Percentiles rank a stretch among this genome's conserved stretches.
Evolutionary conservation across 2,113 vertebrate species (phyloP).

Genomic region (Myotis brandtii): DNA sequence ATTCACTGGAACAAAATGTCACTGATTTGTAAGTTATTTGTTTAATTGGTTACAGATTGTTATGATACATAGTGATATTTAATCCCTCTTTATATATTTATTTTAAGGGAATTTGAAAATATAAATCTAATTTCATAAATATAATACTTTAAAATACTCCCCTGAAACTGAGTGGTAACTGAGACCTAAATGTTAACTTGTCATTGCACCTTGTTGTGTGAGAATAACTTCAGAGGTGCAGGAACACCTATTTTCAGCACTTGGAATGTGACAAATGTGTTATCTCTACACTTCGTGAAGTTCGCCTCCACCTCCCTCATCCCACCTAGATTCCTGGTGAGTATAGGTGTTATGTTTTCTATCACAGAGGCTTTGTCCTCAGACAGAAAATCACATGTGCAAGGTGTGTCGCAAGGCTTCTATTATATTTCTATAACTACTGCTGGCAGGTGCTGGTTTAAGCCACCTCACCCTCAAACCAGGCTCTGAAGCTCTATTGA

Average conservation of each 20-base stretch:
- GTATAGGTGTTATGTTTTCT: conserved; percentile 54
- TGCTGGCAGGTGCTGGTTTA: neutral
- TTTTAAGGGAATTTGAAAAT: neutral
- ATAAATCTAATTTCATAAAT: conserved; percentile 50
- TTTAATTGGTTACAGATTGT: neutral
- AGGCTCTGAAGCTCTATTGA: neutral
- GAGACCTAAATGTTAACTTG: conserved; percentile 57
- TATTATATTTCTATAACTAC: neutral
- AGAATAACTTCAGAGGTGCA: conserved; percentile 71
- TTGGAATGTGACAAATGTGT: conserved; percentile 70
- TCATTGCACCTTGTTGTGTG: conserved; percentile 38
- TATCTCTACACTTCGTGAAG: conserved; percentile 50
- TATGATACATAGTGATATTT: neutral
- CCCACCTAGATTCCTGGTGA: conserved; percentile 48
- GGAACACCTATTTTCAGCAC: conserved; percentile 80
- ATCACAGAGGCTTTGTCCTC: conserved; percentile 50
- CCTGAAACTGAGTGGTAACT: conserved; percentile 67
- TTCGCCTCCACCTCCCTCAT: neutral
- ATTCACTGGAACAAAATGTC: neutral
- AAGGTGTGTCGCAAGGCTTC: neutral
- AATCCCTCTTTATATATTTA: neutral
- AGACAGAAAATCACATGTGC: neutral
- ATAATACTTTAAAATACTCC: conserved; percentile 12
- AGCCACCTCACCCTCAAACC: neutral
- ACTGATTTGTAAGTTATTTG: neutral